Evolutionary conservation across 2,888 invertebrate genomes (phyloP).

Genomic region (Endomychus coccineus): DNA sequence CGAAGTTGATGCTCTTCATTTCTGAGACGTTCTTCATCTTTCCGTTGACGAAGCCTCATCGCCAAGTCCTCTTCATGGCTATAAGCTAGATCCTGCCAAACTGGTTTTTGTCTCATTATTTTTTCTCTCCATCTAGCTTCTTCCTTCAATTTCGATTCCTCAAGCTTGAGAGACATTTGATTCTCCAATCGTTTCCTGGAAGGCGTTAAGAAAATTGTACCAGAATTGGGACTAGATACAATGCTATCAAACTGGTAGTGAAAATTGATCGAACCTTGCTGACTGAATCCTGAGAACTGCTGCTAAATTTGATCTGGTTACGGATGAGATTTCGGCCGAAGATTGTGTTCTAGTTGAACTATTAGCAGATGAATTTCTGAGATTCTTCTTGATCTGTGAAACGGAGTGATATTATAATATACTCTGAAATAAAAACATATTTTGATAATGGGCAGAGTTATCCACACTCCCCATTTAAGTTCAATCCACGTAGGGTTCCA

Average conservation of each 20-base stretch:
- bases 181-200: slow-evolving; percentile 53
- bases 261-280: slow-evolving; percentile 41
- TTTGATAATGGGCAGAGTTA: no score
- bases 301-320: slow-evolving; percentile 59
- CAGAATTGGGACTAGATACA: not conserved
- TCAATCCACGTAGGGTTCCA: no score
- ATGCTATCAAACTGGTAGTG: not conserved
- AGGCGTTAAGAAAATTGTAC: slow-evolving; percentile 6
- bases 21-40: slow-evolving; percentile 60
- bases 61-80: slow-evolving; percentile 62
- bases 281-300: slow-evolving; percentile 58
- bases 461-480: no score
- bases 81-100: slow-evolving; percentile 62
- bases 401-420: not conserved
- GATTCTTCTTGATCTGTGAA: slow-evolving; percentile 6
- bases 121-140: slow-evolving; percentile 55
- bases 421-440: no score
- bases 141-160: slow-evolving; percentile 53
- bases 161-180: slow-evolving; percentile 52
- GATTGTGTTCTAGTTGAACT: slow-evolving; percentile 31
- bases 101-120: slow-evolving; percentile 55
- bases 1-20: slow-evolving; percentile 60
- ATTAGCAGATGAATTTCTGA: slow-evolving; percentile 6
- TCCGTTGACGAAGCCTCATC: slow-evolving; percentile 56
- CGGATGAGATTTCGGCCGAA: slow-evolving; percentile 41